Base-by-base conservation (phyloP, 2,888 invertebrate genomes). In the Eucera pruinosa region DNA sequence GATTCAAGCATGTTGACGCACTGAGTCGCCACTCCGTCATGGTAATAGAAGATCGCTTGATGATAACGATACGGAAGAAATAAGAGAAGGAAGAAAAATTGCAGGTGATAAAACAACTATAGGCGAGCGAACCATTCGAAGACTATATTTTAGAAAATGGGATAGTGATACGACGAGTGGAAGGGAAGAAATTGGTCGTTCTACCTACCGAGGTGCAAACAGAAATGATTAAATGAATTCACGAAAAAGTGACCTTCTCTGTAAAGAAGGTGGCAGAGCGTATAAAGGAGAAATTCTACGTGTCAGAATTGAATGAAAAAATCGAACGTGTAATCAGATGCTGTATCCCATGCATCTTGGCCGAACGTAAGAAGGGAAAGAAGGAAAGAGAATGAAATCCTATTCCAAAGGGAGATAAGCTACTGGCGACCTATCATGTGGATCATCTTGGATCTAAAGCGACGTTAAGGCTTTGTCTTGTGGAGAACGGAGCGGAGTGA, bases 21-120 rank as follows among this genome's bases (percentile, higher is more conserved):
- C 13, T 68, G 0, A 73, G 73, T 39, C 41, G 67, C 11, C 57
- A 13, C 9, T 60, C 45, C 1, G 41, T 58, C 5, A 2, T 58
- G 48, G 3, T 39, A 0, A 41, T 80, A 6, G 60, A 74, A 48
- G 70, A 80, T n/a, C 48, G 23, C 13, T 52, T 78, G 1, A 11
- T 58, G 4, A 3, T 36, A 2, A 47, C 15, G 7, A 47, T 77
- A 1, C 4, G 58, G 2, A 43, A 20, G 50, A 30, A 50, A 30
- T 73, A 83, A 33, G 62, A 83, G 11, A 47, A 60, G 3, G 68
- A 68, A 0, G 52, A 61, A 18, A 13, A 50, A 25, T 11, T 68
- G 3, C 47, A 39, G 0, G 48, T 15, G 11, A 57, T 67, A 7
- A n/a, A 11, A n/a, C 54, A 33, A 3, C 15, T 65, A 4, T 15